Base-by-base conservation (phyloP, 1,140 invertebrate species). In the Bicyclus anynana region DNA sequence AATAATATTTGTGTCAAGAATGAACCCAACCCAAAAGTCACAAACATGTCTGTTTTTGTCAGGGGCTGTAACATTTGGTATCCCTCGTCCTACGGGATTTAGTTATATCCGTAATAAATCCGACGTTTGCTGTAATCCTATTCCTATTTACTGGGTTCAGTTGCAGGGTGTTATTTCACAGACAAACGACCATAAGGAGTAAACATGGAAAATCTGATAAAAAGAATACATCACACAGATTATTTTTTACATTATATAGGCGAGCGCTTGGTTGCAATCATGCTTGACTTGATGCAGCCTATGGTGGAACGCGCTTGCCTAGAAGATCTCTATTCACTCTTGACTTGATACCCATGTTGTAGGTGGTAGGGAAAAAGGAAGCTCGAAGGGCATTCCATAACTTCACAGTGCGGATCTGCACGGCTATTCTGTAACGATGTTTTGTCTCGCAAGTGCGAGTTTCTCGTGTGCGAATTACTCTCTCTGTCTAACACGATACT, bases 81-180 rank as follows among this genome's bases (percentile, higher is more conserved):
- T 54, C 53, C 61, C 44, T 58, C 46, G 26, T 53, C 58, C 53
- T 57, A 50, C 35, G 67, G 77, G 73, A 74, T 78, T 78, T 69
- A 46, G 37, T 58, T 65, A 73, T 74, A 75, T 68, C 77, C 73
- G 53, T 63, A 66, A 80, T 84, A 84, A 84, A 81, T 81, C 78
- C 74, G 67, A 54, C 67, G 69, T 74, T 79, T 74, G 67, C 44
- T 68, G 70, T 83, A 78, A 84, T 78, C 73, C 69, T 59, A 75
- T 75, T 67, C 55, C 26, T 23, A 23, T 23, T 23, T 23, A 7
- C 18, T 58, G 63, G 55, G 55, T 69, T 57, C 46, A 58, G 61
- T 53, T 63, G 53, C 55, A 61, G 65, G 44, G 54, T 12, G 50
- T 69, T 60, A 67, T 77, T 80, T 74, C 61, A 74, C 68, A 71